Conservation (phyloP, 2,888 invertebrate species). For the Lissocephala sabroskyi region DNA sequence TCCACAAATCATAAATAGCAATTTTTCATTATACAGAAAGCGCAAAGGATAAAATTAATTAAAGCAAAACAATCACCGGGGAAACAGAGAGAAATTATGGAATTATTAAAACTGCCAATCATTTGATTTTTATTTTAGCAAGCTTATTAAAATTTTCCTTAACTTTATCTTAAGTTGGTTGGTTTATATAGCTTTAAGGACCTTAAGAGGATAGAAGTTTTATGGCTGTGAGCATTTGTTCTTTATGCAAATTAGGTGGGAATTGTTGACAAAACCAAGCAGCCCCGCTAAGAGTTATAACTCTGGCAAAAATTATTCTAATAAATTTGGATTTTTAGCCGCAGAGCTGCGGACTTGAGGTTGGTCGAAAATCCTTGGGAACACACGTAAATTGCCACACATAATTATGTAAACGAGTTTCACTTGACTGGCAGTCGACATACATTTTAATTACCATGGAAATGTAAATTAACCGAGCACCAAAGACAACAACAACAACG, state of each 20-base stretch:
- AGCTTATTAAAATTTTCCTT: too few species aligned
- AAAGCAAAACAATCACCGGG: slow-evolving; percentile 23
- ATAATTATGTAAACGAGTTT: slow-evolving; percentile 60
- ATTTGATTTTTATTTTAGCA: too few species aligned
- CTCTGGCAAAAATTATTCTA: slow-evolving; percentile 22
- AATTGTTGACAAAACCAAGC: slow-evolving; percentile 30
- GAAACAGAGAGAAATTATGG: slow-evolving; percentile 6
- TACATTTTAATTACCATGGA: slow-evolving; percentile 63
- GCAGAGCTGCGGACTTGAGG: slow-evolving; percentile 23
- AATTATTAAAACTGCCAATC: too few species aligned
- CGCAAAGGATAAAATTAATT: slow-evolving; percentile 17
- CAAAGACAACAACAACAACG: slow-evolving; percentile 35
- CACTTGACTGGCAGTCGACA: slow-evolving; percentile 15
- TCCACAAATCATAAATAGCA: slow-evolving; percentile 34
- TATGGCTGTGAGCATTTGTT: too few species aligned
- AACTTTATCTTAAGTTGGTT: too few species aligned
- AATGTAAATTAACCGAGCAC: slow-evolving; percentile 61
- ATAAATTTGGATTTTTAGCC: slow-evolving; percentile 33
- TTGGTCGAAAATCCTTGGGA: slow-evolving; percentile 45
- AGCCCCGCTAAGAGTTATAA: too few species aligned
- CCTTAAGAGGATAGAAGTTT: too few species aligned
- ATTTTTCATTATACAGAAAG: slow-evolving; percentile 16
- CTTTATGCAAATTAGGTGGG: slow-evolving; percentile 27
- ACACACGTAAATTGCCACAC: slow-evolving; percentile 55
- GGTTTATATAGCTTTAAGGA: too few species aligned